Evolutionary conservation across 2,113 vertebrate genomes (phyloP), one percentile per base, ranked within the genome.

Genomic region (Lepus europaeus): DNA sequence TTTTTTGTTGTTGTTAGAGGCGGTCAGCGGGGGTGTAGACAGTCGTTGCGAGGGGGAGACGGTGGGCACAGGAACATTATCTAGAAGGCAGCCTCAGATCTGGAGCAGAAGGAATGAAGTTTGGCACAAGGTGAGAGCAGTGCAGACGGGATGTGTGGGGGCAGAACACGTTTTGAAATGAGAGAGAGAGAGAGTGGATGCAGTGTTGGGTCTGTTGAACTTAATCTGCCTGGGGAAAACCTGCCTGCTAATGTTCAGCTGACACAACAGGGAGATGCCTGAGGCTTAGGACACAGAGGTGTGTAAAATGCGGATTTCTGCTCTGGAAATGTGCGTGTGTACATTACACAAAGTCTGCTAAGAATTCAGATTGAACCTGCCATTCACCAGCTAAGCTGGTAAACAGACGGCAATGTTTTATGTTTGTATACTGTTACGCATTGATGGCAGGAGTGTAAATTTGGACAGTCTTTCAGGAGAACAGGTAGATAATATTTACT

Each of bases 401-500:
- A 29, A 81, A 61, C 22, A 56, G 11, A 72, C 39, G n/a, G 56
- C 23, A 49, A 3, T n/a, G 64, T 70, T 70, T 53, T 10, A 90
- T 11, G 49, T 20, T 53, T 64, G 36, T 63, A 22, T 29, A 23
- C 45, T 23, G 9, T 16, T 51, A 51, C 3, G 14, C 59, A 53
- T 61, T 74, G 25, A 72, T 19, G 49, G 49, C 14, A 25, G 61
- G 29, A 23, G 80, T 17, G 20, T 53, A 39, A 39, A 76, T 80
- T 68, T 89, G 73, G n/a, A 13, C 25, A 53, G 0, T 81, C 74
- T 96, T 89, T 22, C 69, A 72, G 63, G 76, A 87, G 80, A 86
- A 77, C 19, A 70, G 27, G 14, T 69, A 49, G 66, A 6, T 16
- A 82, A 5, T 25, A 33, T 51, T 77, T 69, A 33, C 77, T 51